phyloP scores from a whole-genome alignment of 2,888 invertebrate genomes.

The Coelogynopora nodosa region DNA sequence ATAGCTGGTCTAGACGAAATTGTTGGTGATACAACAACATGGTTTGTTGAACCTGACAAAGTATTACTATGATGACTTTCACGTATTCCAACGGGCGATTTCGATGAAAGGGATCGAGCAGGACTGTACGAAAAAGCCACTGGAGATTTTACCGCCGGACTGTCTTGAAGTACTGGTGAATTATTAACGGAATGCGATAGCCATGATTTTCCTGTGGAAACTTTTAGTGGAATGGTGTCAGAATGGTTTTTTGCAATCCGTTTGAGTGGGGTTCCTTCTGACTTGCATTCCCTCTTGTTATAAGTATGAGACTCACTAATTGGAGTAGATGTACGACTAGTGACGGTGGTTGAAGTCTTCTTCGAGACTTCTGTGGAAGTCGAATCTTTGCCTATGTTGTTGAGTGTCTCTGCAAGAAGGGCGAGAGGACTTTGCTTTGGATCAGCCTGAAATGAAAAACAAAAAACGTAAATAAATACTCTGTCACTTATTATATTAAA shows the following conservation, averaged over 20 bases:
- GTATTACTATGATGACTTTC: neutral
- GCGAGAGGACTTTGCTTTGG: conserved; percentile 33
- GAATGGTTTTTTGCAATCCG: neutral
- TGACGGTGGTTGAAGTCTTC: neutral
- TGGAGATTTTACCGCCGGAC: neutral
- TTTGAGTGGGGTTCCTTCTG: neutral
- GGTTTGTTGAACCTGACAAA: neutral
- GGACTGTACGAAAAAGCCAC: neutral
- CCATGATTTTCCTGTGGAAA: neutral
- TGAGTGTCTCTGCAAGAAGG: conserved; percentile 30
- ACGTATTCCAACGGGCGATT: neutral
- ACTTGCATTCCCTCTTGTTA: neutral
- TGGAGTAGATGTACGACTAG: neutral
- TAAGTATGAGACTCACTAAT: neutral
- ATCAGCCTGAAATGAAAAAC: conserved; percentile 22
- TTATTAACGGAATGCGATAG: neutral
- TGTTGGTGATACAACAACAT: neutral
- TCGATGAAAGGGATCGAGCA: neutral
- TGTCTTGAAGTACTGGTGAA: neutral
- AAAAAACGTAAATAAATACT: too few relatives aligned
- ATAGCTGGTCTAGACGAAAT: neutral
- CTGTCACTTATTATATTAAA: too few relatives aligned
- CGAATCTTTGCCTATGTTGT: conserved; percentile 30
- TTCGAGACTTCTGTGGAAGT: neutral
- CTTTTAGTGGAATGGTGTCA: neutral